Evolutionary conservation across 2,113 vertebrate genomes (phyloP).

Genomic region (Alces alces): DNA sequence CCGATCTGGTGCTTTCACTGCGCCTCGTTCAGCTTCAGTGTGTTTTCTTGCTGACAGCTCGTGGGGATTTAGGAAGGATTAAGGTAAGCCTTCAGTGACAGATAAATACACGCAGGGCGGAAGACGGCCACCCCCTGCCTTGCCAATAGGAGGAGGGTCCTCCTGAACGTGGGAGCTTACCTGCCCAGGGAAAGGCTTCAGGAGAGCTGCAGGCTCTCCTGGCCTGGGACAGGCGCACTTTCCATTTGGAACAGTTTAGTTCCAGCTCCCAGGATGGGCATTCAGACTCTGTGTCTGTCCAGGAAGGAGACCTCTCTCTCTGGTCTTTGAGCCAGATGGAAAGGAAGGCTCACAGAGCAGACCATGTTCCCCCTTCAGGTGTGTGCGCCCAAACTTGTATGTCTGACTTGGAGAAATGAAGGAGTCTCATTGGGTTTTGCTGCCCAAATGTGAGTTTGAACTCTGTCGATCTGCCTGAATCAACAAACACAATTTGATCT

Average conservation of each 20-base stretch:
- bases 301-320: background rate
- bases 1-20: background rate
- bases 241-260: background rate
- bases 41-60: background rate
- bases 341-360: fast-evolving
- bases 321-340: background rate
- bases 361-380: background rate
- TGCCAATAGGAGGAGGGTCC: background rate
- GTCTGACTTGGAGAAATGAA: fast-evolving
- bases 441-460: background rate
- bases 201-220: fast-evolving
- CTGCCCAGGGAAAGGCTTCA: fast-evolving
- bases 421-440: background rate
- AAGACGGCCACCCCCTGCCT: background rate
- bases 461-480: background rate
- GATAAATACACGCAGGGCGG: background rate
- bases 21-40: background rate
- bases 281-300: fast-evolving
- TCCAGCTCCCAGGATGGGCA: fast-evolving
- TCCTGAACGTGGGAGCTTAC: background rate
- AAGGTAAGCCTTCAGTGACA: constrained; percentile 9
- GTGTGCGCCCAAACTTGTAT: fast-evolving
- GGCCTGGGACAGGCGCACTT: fast-evolving
- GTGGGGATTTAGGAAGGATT: constrained; percentile 33
- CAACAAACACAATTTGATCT: background rate